These are phyloP conservation scores for Deroplatys truncata DNA, from an alignment of 2,888 invertebrate genomes.

Conservation along the genomic window DNA sequence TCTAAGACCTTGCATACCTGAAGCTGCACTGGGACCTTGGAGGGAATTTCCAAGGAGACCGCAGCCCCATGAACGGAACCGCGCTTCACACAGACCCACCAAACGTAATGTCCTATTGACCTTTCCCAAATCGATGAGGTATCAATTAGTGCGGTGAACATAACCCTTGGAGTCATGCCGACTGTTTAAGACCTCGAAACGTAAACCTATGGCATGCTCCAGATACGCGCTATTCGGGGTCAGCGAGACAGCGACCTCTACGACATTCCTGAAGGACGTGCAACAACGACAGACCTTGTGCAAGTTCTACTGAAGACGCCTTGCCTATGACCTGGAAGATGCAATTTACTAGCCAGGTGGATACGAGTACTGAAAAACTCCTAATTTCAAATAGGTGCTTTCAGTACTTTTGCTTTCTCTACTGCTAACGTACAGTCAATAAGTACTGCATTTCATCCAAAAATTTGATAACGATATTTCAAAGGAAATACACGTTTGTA, in stretches of 20 bases:
- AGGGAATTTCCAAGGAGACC: neutral
- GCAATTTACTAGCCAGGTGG: no score
- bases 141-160: neutral
- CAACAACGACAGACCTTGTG: neutral
- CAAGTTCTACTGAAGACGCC: neutral
- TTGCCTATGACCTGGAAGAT: no score
- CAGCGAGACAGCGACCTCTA: neutral
- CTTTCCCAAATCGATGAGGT: neutral
- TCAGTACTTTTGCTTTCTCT: no score
- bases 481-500: no score
- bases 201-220: neutral
- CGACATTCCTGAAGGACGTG: neutral
- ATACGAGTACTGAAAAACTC: no score
- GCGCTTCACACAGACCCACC: no score
- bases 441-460: no score
- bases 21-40: neutral
- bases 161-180: no score
- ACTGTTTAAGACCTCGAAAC: neutral
- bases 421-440: no score
- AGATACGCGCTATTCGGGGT: neutral
- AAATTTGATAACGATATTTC: no score
- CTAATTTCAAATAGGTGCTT: no score
- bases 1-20: neutral
- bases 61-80: neutral
- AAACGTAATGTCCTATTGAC: no score